Base-by-base conservation (phyloP, 2,797 vertebrate genomes). In the Sphenopsis melanotis region DNA sequence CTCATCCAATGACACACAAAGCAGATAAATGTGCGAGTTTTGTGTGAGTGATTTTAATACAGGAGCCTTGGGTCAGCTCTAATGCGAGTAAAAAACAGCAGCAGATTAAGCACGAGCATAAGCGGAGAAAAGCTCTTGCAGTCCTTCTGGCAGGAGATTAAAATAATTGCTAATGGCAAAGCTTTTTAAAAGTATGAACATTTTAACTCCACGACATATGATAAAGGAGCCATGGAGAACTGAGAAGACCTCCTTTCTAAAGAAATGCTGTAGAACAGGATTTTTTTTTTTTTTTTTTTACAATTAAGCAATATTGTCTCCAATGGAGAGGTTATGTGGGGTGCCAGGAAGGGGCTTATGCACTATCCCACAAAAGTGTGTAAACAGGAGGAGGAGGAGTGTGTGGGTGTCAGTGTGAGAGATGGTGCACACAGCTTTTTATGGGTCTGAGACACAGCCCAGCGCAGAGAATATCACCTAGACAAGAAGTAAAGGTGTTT, bases 151-250 rank as follows among this genome's bases (percentile, higher is more conserved):
- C 46, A 84, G 57, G 30, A 82, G 26, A 81, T 44, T 89, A 63
- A 75, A 94, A 90, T 82, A 93, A 94, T 81, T 89, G 82, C 26
- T 71, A 75, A 56, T 49, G 27, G 53, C 36, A 80, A 93, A 83
- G 37, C 32, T 90, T 94, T 94, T 66, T 32, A 63, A 64, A 87
- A 34, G 3, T 60, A 64, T 55, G 34, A 84, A 64, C 36, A 52
- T 87, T 95, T 96, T 92, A 85, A 47, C 14, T 87, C 47, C 17
- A 34, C 26, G n/a, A 21, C 21, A 16, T 64, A 26, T 4, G 6
- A 63, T 72, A 93, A 94, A 91, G 66, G 44, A 82, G 23, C 12
- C 1, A 0, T 27, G 37, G 29, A 95, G 53, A 87, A 21, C 2
- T 2, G 24, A 76, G 23, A 83, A 88, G 47, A 8, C 11, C 81